These are phyloP conservation scores for Polydrusus cervinus DNA, from an alignment of 2,888 invertebrate genomes.

Conservation along the genomic window DNA sequence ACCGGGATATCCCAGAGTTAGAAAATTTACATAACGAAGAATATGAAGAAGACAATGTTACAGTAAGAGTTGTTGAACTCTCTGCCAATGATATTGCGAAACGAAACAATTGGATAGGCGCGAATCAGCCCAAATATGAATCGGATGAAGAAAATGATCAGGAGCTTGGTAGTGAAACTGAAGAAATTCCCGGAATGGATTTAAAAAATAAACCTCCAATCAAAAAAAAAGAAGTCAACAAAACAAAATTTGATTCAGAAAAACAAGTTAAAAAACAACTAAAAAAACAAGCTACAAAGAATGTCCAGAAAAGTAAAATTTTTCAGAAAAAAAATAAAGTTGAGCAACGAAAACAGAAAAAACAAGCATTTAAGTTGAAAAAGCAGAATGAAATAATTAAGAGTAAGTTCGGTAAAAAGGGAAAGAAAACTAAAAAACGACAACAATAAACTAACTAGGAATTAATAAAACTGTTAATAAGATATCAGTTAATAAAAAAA, in stretches of 20 bases:
- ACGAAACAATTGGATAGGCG: slow-evolving; percentile 82
- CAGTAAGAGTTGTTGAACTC: slow-evolving; percentile 85
- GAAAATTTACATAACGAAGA: slow-evolving; percentile 81
- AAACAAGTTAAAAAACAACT: slow-evolving; percentile 82
- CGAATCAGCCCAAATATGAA: slow-evolving; percentile 74
- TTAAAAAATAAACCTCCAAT: slow-evolving; percentile 60
- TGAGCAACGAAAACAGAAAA: slow-evolving; percentile 81
- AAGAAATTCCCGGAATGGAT: slow-evolving; percentile 72
- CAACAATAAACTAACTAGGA: slow-evolving; percentile 26
- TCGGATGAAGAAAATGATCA: slow-evolving; percentile 64
- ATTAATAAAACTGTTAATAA: too few relatives aligned
- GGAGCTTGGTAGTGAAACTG: slow-evolving; percentile 57
- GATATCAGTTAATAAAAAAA: too few relatives aligned
- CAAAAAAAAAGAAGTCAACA: slow-evolving; percentile 61
- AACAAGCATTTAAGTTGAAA: slow-evolving; percentile 75
- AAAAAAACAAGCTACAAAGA: slow-evolving; percentile 82
- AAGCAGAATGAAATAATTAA: slow-evolving; percentile 62
- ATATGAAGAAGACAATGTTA: slow-evolving; percentile 85
- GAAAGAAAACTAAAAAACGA: slow-evolving; percentile 15
- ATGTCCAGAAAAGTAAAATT: slow-evolving; percentile 84
- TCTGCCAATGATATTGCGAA: slow-evolving; percentile 82
- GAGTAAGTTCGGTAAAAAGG: slow-evolving; percentile 38
- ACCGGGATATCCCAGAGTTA: slow-evolving; percentile 80
- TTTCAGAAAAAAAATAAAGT: slow-evolving; percentile 84
- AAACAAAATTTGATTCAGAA: slow-evolving; percentile 72